A percentile compares a stretch with the other conserved stretches of the same genome.
Conservation (phyloP, 2,888 invertebrate genomes). For the Tuberolachnus salignus region DNA sequence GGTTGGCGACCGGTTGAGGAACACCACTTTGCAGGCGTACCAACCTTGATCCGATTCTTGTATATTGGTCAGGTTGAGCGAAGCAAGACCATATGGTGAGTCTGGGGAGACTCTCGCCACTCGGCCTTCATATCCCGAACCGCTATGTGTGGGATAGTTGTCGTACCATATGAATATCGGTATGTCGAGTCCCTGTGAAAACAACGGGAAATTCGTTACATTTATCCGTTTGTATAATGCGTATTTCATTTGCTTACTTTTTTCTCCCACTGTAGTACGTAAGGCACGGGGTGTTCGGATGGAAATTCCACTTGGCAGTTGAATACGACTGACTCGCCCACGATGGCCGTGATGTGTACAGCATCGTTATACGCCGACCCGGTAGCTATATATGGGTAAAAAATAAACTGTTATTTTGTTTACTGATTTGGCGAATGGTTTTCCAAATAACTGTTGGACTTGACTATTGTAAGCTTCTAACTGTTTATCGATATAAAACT, state of each 20-base stretch:
- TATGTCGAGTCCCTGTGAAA: constrained; percentile 85
- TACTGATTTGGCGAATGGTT: no score
- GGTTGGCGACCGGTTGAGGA: constrained; percentile 91
- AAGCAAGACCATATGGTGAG: constrained; percentile 88
- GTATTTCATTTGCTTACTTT: constrained; percentile 71
- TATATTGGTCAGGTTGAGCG: constrained; percentile 94
- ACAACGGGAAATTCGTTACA: not conserved
- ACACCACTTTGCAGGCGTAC: constrained; percentile 94
- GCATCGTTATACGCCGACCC: constrained; percentile 74
- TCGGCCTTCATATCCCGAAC: constrained; percentile 89
- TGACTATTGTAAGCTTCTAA: no score
- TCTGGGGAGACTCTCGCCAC: constrained; percentile 87
- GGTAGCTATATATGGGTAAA: constrained; percentile 32
- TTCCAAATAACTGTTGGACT: no score
- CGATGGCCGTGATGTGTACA: constrained; percentile 94
- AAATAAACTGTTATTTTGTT: not conserved
- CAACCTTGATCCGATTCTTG: constrained; percentile 93
- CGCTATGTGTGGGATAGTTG: constrained; percentile 95
- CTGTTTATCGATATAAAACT: no score
- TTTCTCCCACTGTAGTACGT: constrained; percentile 99
- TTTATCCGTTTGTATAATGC: not conserved
- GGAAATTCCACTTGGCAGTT: constrained; percentile 98
- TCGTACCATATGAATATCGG: constrained; percentile 99
- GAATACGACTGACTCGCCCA: constrained; percentile 96
- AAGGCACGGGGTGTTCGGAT: constrained; percentile 93